Percentiles rank a stretch among this genome's conserved stretches.
These are phyloP conservation scores for Coreoperca whiteheadi DNA, from an alignment of 2,113 vertebrate genomes.

Conservation along the genomic window DNA sequence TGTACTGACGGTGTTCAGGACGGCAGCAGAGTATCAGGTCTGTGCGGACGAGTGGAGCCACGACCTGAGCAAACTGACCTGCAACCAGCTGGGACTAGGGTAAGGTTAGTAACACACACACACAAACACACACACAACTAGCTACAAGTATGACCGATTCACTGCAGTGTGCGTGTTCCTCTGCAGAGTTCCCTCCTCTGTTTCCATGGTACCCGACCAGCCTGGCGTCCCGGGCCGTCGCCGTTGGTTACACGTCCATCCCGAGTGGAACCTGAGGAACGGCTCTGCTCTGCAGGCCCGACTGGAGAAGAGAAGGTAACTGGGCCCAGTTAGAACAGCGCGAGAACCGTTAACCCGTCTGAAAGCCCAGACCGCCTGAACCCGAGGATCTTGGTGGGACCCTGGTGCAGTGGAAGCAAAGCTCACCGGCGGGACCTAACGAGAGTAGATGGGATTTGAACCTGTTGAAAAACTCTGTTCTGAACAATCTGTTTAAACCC, in stretches of 20 bases:
- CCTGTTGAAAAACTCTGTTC: too few relatives aligned
- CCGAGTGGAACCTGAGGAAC: constrained; percentile 86
- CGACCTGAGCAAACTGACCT: constrained; percentile 89
- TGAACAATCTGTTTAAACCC: too few relatives aligned
- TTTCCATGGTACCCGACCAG: constrained; percentile 79
- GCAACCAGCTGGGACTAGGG: constrained; percentile 91
- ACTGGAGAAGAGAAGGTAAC: constrained; percentile 89
- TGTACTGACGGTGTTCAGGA: constrained; percentile 87
- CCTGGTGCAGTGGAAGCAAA: too few relatives aligned
- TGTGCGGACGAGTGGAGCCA: constrained; percentile 94
- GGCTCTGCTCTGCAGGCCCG: constrained; percentile 87
- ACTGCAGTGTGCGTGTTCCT: neutral
- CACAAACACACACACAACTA: constrained; percentile 1
- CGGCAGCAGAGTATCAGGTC: constrained; percentile 87
- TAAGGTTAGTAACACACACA: constrained; percentile 80
- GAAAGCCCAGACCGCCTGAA: too few relatives aligned
- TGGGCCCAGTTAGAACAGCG: too few relatives aligned
- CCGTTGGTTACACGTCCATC: constrained; percentile 89
- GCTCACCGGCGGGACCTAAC: too few relatives aligned
- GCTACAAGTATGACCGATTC: neutral
- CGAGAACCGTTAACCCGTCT: too few relatives aligned
- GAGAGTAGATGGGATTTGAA: too few relatives aligned
- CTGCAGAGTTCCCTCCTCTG: constrained; percentile 85
- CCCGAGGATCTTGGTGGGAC: too few relatives aligned
- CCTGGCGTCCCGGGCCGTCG: constrained; percentile 75